phyloP scores from a whole-genome alignment of 2,797 vertebrate species.

The Brachymystax lenok region DNA sequence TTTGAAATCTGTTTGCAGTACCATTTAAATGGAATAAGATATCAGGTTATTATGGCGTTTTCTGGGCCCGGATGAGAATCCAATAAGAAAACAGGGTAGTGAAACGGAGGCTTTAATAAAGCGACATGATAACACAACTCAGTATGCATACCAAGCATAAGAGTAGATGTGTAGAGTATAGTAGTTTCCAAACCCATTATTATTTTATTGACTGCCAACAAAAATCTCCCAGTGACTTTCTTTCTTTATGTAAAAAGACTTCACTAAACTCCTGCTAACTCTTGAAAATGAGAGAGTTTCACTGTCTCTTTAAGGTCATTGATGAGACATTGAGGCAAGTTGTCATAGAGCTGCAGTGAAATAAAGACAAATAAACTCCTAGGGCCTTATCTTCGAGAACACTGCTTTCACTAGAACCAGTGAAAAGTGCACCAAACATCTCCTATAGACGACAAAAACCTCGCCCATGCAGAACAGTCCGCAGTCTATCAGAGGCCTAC shows the following conservation, averaged over 20 bases:
- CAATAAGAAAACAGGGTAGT: slow-evolving; percentile 62
- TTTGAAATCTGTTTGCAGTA: slow-evolving; percentile 75
- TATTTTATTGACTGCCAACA: not conserved
- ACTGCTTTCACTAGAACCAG: not conserved
- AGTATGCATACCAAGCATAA: slow-evolving; percentile 48
- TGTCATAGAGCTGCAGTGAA: slow-evolving; percentile 12
- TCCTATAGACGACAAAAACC: not conserved
- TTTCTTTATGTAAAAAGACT: slow-evolving; percentile 4
- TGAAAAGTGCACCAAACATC: slow-evolving; percentile 28
- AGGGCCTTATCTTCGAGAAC: slow-evolving; percentile 31
- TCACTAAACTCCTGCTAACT: not conserved
- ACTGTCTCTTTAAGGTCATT: slow-evolving; percentile 5
- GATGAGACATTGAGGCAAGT: not conserved
- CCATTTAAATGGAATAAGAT: slow-evolving; percentile 74
- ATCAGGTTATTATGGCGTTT: slow-evolving; percentile 69
- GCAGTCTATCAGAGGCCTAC: slow-evolving; percentile 8
- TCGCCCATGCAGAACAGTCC: slow-evolving; percentile 15
- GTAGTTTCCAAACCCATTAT: not conserved
- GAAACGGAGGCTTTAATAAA: slow-evolving; percentile 72
- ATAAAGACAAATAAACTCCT: slow-evolving; percentile 11
- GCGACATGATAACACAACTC: slow-evolving; percentile 51
- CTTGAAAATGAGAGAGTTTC: slow-evolving; percentile 3
- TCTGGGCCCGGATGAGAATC: slow-evolving; percentile 59
- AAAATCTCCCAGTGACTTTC: not conserved
- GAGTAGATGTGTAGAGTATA: slow-evolving; percentile 32